Evolutionary conservation across 2,888 invertebrate genomes (phyloP).

Genomic region (Nemurella pictetii): DNA sequence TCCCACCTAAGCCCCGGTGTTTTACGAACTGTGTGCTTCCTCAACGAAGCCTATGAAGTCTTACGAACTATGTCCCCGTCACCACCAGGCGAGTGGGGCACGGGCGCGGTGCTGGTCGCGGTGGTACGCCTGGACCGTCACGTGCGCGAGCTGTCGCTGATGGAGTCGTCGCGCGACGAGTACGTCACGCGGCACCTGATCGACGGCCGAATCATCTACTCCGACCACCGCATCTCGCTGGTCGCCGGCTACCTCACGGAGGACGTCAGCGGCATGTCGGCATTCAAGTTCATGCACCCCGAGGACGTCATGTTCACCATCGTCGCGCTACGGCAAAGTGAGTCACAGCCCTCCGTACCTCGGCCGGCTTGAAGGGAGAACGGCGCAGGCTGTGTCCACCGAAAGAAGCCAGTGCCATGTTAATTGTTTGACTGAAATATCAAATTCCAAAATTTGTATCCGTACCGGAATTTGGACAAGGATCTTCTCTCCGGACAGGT

Average conservation of each 20-base stretch:
- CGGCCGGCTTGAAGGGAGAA: no score
- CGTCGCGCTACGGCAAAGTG: conserved; percentile 82
- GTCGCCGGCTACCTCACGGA: conserved; percentile 88
- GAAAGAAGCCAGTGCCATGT: no score
- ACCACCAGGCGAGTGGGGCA: conserved; percentile 29
- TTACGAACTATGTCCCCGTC: not conserved
- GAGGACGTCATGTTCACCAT: conserved; percentile 89
- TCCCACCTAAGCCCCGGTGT: no score
- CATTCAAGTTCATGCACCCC: conserved; percentile 87
- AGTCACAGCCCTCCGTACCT: no score
- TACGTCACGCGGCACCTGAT: conserved; percentile 88
- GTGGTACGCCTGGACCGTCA: conserved; percentile 73
- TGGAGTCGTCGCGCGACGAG: conserved; percentile 76
- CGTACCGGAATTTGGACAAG: no score
- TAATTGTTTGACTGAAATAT: no score
- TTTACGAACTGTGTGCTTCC: no score
- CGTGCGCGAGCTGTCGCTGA: conserved; percentile 64
- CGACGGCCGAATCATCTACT: conserved; percentile 86
- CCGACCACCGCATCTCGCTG: conserved; percentile 86
- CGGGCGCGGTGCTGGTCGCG: conserved; percentile 49
- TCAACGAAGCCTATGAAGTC: no score
- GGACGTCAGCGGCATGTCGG: conserved; percentile 85
- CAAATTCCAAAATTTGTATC: no score
- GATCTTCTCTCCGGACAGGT: no score
- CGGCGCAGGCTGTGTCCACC: no score